Evolutionary conservation across 1,140 invertebrate genomes (phyloP).

Genomic region (Aphelenchoides besseyi): DNA sequence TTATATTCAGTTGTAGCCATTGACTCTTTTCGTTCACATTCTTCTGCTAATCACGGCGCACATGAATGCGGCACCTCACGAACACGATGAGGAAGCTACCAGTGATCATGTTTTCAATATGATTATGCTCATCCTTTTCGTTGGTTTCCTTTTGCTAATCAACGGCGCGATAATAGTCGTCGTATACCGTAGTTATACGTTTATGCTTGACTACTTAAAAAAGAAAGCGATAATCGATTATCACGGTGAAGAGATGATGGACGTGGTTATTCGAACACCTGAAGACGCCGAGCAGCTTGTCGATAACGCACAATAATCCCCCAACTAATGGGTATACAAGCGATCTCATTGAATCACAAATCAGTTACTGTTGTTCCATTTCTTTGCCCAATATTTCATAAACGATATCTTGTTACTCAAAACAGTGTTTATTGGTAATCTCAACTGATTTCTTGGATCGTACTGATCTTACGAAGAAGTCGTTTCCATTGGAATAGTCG

Average conservation of each 20-base stretch:
- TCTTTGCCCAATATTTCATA: background rate
- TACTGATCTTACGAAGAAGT: too few species aligned
- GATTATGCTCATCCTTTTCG: conserved; percentile 5
- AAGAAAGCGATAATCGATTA: background rate
- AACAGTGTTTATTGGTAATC: too few species aligned
- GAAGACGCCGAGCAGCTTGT: background rate
- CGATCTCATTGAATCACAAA: background rate
- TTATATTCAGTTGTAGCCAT: background rate
- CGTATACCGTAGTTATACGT: background rate
- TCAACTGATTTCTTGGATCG: too few species aligned
- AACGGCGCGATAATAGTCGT: background rate
- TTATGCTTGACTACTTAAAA: background rate
- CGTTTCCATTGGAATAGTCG: background rate
- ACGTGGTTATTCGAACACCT: background rate
- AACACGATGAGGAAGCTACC: background rate
- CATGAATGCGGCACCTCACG: conserved; percentile 1
- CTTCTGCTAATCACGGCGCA: background rate
- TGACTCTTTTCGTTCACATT: background rate
- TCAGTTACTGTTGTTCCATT: background rate
- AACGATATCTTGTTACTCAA: too few species aligned
- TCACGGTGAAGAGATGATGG: conserved; percentile 10
- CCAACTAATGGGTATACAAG: background rate
- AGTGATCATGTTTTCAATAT: background rate
- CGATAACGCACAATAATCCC: background rate
- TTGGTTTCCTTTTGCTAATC: background rate